phyloP scores from a whole-genome alignment of 2,888 invertebrate species.

The Drosophila pseudotalamancana region DNA sequence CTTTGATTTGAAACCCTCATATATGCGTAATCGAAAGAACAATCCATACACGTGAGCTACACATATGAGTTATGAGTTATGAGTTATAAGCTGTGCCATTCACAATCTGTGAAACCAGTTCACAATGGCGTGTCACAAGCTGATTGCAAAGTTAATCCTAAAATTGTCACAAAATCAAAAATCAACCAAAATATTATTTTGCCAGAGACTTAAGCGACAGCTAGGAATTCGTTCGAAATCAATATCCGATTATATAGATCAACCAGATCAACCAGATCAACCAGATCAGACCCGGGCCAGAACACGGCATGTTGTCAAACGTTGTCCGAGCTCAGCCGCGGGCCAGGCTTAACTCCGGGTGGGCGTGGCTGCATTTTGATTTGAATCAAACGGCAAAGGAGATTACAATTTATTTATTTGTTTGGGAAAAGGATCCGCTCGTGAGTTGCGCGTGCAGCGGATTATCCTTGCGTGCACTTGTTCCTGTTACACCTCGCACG shows the following conservation, averaged over 20 bases:
- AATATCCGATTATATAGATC: conserved; percentile 80
- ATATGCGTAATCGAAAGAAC: too few species aligned
- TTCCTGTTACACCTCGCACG: conserved; percentile 25
- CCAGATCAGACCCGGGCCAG: conserved; percentile 53
- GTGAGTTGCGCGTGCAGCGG: conserved; percentile 69
- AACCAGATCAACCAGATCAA: conserved; percentile 65
- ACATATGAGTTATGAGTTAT: neutral
- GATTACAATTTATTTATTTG: conserved; percentile 78
- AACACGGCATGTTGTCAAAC: conserved; percentile 76
- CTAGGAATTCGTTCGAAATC: conserved; percentile 68
- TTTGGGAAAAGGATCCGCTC: conserved; percentile 27
- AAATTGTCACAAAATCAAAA: conserved; percentile 76
- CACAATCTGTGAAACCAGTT: conserved; percentile 6
- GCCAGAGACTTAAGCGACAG: conserved; percentile 38
- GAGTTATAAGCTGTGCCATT: neutral
- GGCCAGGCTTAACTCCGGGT: conserved; percentile 49
- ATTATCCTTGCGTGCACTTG: conserved; percentile 72
- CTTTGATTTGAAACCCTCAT: neutral
- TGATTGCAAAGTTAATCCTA: conserved; percentile 70
- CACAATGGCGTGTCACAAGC: conserved; percentile 41
- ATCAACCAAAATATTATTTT: conserved; percentile 80
- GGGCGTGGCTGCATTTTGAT: conserved; percentile 79
- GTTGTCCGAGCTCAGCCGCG: conserved; percentile 68
- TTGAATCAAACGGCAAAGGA: conserved; percentile 73
- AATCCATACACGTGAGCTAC: too few species aligned